Percentiles rank a stretch among this genome's conserved stretches.
phyloP scores from a whole-genome alignment of 2,113 vertebrate species.

The Silurus glanis region DNA sequence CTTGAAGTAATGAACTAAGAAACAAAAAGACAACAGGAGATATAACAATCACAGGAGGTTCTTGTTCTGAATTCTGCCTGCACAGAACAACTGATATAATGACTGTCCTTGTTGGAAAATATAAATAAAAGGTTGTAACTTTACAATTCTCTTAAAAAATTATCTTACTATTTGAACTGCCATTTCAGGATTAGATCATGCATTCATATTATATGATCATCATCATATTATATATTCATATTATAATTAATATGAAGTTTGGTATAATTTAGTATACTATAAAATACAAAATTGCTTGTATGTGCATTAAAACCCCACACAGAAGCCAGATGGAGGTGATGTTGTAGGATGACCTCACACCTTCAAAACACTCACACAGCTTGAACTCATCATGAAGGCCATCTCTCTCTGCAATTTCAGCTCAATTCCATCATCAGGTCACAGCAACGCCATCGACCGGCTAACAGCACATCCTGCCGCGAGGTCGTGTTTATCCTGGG shows the following conservation, averaged over 20 bases:
- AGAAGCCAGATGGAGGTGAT: conserved; percentile 63
- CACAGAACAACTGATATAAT: background rate
- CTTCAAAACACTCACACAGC: conserved; percentile 48
- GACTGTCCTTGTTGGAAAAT: background rate
- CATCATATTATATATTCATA: too few relatives aligned
- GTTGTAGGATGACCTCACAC: conserved; percentile 62
- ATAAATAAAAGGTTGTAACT: background rate
- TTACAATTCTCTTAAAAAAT: background rate
- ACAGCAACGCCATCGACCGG: conserved; percentile 18
- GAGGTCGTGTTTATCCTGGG: conserved; percentile 36
- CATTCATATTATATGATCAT: background rate
- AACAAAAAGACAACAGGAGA: background rate
- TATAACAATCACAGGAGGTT: background rate
- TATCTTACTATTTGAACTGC: background rate
- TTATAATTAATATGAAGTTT: background rate
- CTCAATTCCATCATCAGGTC: conserved; percentile 29
- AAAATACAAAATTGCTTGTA: background rate
- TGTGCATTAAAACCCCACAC: conserved; percentile 31
- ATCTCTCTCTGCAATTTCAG: background rate
- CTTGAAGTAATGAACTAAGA: background rate
- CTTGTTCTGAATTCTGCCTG: background rate
- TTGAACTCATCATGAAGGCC: conserved; percentile 19
- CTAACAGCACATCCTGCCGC: conserved; percentile 16
- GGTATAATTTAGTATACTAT: background rate
- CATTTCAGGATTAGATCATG: background rate